A percentile compares a stretch with the other conserved stretches of the same genome.
Conservation (phyloP, 23 tunicate genomes). For the Phallusia fumigata region DNA sequence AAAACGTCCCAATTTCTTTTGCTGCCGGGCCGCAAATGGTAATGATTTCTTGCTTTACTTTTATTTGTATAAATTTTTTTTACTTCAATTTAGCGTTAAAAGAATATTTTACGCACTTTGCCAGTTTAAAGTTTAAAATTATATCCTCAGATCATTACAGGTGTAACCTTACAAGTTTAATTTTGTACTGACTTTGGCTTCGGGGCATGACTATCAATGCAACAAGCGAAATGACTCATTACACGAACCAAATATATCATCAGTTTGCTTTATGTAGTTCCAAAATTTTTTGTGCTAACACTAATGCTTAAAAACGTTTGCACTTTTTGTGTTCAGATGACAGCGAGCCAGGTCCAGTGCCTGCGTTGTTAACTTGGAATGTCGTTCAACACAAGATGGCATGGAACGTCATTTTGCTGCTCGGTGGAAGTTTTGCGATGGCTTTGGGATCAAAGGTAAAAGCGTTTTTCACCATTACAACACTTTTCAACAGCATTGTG, state of each 20-base stretch:
- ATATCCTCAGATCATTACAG: no score
- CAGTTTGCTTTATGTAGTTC: no score
- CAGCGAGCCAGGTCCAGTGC: constrained; percentile 53
- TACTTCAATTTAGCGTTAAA: no score
- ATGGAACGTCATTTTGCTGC: constrained; percentile 92
- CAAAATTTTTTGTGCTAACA: no score
- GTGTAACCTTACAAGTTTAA: no score
- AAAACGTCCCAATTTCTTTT: constrained; percentile 65
- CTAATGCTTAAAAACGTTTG: not conserved
- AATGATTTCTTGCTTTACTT: not conserved
- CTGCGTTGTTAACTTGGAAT: constrained; percentile 82
- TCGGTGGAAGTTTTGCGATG: constrained; percentile 99
- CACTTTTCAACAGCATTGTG: not conserved
- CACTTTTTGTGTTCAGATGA: constrained; percentile 22
- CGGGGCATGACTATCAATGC: no score
- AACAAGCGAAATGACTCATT: no score
- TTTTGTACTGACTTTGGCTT: no score
- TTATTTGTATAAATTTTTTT: no score
- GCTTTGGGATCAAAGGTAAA: constrained; percentile 80
- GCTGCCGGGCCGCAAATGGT: constrained; percentile 38
- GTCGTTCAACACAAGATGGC: constrained; percentile 89
- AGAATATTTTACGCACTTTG: no score
- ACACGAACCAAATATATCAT: no score
- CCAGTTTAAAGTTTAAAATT: no score
- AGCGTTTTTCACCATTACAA: not conserved